phyloP scores from a whole-genome alignment of 2,888 invertebrate genomes.

The Andrena praecox region DNA sequence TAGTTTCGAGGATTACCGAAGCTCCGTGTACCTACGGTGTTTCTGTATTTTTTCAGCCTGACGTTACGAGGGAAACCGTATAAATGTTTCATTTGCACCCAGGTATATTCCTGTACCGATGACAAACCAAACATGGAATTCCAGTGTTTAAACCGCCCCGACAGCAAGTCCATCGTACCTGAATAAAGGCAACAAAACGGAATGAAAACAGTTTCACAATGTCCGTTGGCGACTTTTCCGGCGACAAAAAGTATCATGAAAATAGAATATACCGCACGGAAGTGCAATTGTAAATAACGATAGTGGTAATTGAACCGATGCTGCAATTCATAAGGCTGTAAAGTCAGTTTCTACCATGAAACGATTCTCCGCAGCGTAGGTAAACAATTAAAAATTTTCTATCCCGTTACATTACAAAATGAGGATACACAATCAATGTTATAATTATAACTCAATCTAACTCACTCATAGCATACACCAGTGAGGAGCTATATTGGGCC shows the following conservation, averaged over 20 bases:
- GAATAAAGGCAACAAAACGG: background rate
- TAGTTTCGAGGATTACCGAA: background rate
- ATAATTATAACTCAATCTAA: no score
- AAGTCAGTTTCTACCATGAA: no score
- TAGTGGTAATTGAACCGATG: background rate
- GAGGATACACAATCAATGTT: no score
- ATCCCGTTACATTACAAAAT: no score
- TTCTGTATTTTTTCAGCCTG: no score
- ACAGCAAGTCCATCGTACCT: background rate
- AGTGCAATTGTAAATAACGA: background rate
- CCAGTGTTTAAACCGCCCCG: background rate
- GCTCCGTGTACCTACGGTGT: no score
- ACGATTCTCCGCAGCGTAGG: no score
- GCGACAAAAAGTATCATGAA: background rate
- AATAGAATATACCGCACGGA: no score
- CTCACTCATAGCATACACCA: no score
- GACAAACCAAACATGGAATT: constrained; percentile 19
- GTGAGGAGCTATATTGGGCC: no score
- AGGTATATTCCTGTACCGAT: background rate
- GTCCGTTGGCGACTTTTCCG: background rate
- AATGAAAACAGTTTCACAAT: background rate
- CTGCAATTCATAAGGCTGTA: background rate
- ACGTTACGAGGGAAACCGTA: background rate
- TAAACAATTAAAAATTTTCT: no score
- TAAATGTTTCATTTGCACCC: background rate